These are phyloP conservation scores for Pangasius mekongensis DNA, from an alignment of 2,797 vertebrate species.

Conservation along the genomic window DNA sequence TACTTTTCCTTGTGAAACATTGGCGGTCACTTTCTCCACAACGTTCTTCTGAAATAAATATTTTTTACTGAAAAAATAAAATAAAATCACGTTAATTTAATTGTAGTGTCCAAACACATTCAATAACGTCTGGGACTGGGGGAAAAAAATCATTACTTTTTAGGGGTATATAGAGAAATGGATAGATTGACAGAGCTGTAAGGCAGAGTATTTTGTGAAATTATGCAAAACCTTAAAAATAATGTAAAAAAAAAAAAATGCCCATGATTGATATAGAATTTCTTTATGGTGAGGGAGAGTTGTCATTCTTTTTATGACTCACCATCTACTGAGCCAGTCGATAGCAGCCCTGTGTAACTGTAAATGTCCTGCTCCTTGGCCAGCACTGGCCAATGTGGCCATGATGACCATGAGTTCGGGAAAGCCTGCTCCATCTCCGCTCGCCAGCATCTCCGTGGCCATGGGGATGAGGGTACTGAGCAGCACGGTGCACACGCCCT, in stretches of 20 bases:
- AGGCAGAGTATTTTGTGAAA: not conserved
- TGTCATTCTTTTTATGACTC: conserved; percentile 62
- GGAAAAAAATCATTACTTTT: not conserved
- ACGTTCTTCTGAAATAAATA: conserved; percentile 98
- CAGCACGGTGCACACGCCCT: conserved; percentile 96
- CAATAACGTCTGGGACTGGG: not conserved
- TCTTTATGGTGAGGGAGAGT: not conserved
- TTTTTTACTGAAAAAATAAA: conserved; percentile 85
- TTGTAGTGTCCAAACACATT: not conserved
- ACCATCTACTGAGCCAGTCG: conserved; percentile 97
- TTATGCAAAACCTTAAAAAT: not conserved
- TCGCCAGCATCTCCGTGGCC: conserved; percentile 96
- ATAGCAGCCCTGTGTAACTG: conserved; percentile 94
- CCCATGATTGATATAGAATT: too few relatives aligned
- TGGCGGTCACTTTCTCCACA: conserved; percentile 95
- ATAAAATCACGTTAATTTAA: not conserved
- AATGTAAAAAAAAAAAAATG: not conserved
- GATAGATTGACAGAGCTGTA: not conserved
- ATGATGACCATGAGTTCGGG: conserved; percentile 98
- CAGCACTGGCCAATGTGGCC: conserved; percentile 94
- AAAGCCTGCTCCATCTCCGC: conserved; percentile 93
- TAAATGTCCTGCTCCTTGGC: conserved; percentile 95
- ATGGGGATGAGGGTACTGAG: conserved; percentile 96
- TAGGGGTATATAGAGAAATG: not conserved
- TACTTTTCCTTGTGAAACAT: conserved; percentile 96